Evolutionary conservation across 2,888 invertebrate genomes (phyloP).

Genomic region (Tenthredo livida): DNA sequence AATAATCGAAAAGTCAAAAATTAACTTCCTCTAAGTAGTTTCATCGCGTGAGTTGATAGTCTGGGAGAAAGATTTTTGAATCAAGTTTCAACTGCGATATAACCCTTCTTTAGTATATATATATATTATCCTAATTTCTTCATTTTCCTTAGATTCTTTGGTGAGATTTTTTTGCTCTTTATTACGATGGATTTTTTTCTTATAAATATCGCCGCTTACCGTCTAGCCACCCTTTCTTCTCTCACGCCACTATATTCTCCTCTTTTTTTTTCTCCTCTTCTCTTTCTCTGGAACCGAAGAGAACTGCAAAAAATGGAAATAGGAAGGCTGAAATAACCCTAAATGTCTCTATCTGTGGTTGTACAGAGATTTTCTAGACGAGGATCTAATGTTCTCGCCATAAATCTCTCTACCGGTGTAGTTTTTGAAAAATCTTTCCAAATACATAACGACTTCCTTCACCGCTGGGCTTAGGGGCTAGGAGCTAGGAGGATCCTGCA

Average conservation of each 20-base stretch:
- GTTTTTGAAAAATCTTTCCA: neutral
- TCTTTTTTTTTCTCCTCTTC: neutral
- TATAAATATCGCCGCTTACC: slow-evolving; percentile 14
- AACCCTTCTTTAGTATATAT: neutral
- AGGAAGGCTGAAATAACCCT: neutral
- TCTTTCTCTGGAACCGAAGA: neutral
- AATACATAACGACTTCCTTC: slow-evolving; percentile 27
- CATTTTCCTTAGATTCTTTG: slow-evolving; percentile 13
- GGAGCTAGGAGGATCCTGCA: neutral
- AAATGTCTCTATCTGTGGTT: slow-evolving; percentile 52
- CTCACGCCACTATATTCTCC: neutral
- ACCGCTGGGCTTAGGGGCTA: neutral
- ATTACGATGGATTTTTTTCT: neutral
- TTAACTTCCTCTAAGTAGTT: neutral
- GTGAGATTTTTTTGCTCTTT: neutral
- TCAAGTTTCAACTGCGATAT: neutral
- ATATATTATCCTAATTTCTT: slow-evolving; percentile 23
- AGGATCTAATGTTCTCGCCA: slow-evolving; percentile 49
- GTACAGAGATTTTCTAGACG: slow-evolving; percentile 31
- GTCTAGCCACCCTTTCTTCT: neutral
- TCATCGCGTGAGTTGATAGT: slow-evolving; percentile 8
- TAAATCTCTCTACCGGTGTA: slow-evolving; percentile 10
- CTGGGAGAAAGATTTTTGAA: neutral
- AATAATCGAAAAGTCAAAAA: neutral
- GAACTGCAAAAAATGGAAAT: neutral